Evolutionary conservation across 2,888 invertebrate species (phyloP).

Genomic region (Phania funesta): DNA sequence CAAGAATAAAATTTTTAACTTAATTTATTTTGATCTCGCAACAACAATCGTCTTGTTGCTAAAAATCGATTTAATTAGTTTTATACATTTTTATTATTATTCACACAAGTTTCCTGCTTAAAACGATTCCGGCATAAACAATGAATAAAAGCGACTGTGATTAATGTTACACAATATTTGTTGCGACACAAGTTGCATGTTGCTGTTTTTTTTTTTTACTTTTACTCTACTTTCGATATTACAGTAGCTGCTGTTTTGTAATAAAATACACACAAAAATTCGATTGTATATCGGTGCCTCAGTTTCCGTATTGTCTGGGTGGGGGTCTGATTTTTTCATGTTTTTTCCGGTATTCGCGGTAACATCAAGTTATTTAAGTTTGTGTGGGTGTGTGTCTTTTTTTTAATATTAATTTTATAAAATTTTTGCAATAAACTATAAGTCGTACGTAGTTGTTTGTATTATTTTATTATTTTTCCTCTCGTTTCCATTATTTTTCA

Average conservation of each 20-base stretch:
- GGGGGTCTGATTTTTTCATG: conserved; percentile 18
- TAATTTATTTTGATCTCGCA: not conserved
- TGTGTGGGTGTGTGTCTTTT: not conserved
- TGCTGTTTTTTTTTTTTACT: not conserved
- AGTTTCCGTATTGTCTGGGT: conserved; percentile 62
- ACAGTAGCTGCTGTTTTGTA: not conserved
- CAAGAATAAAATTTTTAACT: too few relatives aligned
- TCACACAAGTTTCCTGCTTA: not conserved
- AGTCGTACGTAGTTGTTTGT: not conserved
- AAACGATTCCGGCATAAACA: conserved; percentile 21
- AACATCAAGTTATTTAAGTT: conserved; percentile 38
- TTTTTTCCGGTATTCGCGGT: conserved; percentile 23
- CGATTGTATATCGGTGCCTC: conserved; percentile 27
- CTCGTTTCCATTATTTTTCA: not conserved
- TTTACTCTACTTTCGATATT: conserved; percentile 8
- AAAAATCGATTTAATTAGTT: not conserved
- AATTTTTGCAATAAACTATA: conserved; percentile 39
- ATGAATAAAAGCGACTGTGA: conserved; percentile 33
- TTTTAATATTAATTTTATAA: not conserved
- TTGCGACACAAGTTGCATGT: conserved; percentile 36
- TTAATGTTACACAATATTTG: conserved; percentile 31
- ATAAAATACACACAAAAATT: conserved; percentile 14
- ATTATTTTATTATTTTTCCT: not conserved
- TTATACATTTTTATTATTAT: not conserved
- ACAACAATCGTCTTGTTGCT: not conserved